Evolutionary conservation across 1,140 invertebrate genomes (phyloP).

Genomic region (Drosophila pallidifrons): DNA sequence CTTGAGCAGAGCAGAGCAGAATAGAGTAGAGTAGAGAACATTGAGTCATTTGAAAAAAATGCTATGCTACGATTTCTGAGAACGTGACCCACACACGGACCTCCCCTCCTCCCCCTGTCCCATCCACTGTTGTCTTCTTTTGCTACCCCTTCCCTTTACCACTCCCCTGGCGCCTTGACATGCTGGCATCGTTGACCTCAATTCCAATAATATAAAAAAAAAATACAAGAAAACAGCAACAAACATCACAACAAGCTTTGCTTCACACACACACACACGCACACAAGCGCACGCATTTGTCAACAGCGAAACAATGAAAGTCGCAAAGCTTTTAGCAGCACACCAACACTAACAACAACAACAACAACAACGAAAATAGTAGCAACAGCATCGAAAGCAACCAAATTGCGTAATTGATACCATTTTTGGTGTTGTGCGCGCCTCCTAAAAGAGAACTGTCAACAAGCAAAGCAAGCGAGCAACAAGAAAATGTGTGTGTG

Average conservation of each 20-base stretch:
- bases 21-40: background rate
- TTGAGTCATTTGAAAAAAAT: slow-evolving; percentile 42
- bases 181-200: slow-evolving; percentile 33
- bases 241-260: slow-evolving; percentile 23
- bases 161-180: background rate
- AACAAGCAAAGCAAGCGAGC: slow-evolving; percentile 25
- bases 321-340: slow-evolving; percentile 33
- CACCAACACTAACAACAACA: slow-evolving; percentile 22
- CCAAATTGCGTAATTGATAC: slow-evolving; percentile 72
- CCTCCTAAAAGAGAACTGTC: slow-evolving; percentile 35
- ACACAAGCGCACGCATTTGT: slow-evolving; percentile 11
- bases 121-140: too few species aligned
- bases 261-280: slow-evolving; percentile 20
- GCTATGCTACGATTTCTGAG: slow-evolving; percentile 27
- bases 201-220: slow-evolving; percentile 32
- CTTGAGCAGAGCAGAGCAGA: slow-evolving; percentile 2
- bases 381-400: slow-evolving; percentile 27
- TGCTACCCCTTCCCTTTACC: background rate
- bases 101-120: background rate
- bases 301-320: slow-evolving; percentile 36
- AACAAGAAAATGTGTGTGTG: slow-evolving; percentile 44
- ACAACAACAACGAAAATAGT: slow-evolving; percentile 4
- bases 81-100: slow-evolving; percentile 31
- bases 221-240: slow-evolving; percentile 5
- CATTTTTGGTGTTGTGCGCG: slow-evolving; percentile 51